Conservation (phyloP, 2,888 invertebrate species). For the Operophtera brumata region DNA sequence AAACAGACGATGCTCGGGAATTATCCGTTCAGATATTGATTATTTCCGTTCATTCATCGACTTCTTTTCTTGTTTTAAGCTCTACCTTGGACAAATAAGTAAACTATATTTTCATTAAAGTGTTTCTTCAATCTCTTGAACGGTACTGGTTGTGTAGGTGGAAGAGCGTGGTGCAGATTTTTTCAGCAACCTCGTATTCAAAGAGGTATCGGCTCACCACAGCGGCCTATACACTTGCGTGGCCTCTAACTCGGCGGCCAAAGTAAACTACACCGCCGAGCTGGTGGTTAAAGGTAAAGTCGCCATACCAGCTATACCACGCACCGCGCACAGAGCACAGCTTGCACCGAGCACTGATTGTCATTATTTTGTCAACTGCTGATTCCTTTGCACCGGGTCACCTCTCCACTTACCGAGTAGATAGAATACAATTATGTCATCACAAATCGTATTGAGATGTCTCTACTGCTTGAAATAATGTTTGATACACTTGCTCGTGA, state of each 20-base stretch:
- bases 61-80: not conserved
- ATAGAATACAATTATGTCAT: not conserved
- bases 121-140: constrained; percentile 7
- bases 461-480: constrained; percentile 19
- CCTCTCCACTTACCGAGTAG: constrained; percentile 16
- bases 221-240: constrained; percentile 88
- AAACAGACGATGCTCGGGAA: no score
- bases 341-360: constrained; percentile 32
- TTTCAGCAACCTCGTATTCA: constrained; percentile 88
- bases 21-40: no score
- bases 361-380: constrained; percentile 28
- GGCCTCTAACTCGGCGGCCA: constrained; percentile 86
- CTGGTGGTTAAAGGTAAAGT: constrained; percentile 86
- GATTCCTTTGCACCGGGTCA: constrained; percentile 33
- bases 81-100: not conserved
- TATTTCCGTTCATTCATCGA: not conserved
- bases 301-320: constrained; percentile 33
- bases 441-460: not conserved
- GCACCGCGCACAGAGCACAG: constrained; percentile 48
- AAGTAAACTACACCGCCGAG: constrained; percentile 86
- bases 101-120: not conserved
- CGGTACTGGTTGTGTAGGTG: constrained; percentile 72
- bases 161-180: constrained; percentile 87
- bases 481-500: no score
- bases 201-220: constrained; percentile 86